Evolutionary conservation across 2,113 vertebrate species (phyloP), one percentile per base, ranked within the genome.

Genomic region (Dascyllus trimaculatus): DNA sequence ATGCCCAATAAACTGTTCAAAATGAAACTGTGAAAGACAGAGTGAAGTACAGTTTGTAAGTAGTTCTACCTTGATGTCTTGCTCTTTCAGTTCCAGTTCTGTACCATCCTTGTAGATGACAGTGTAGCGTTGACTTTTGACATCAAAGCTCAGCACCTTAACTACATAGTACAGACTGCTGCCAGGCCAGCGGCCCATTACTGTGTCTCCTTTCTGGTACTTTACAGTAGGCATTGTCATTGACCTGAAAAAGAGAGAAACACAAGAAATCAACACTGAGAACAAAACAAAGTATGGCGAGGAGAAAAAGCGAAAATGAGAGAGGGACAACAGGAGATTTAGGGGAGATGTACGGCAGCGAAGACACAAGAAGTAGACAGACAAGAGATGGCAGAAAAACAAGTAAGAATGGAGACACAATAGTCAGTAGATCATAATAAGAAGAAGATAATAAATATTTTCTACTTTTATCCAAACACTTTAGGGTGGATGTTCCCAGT

Each of bases 71-170:
- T 89, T 97, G 62, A 99, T 96, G 54, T 99, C 97, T 38, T 78
- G 94, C 79, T 97, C 97, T 72, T 92, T 97, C 73, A 99, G 80
- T 2, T 96, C 95, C 81, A 99, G 95, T 59, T 99, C 97, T 0
- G 98, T 99, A 6, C 98, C 97, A 62, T 99, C 98, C 90, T 98
- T 98, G 92, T 99, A 99, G 75, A 97, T 96, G 10, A 99, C 98
- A 0, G 95, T 97, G 80, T 99, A 99, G 48, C 97, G 95, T 83
- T 96, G 96, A 66, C 88, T 91, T 8, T 45, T 80, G 75, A 82
- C n/a, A 58, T 97, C 88, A 0, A 95, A 96, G 62, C 86, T 71
- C 60, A 96, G 84, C 60, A 99, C 95, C 75, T 96, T 95, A 0
- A 99, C 97, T 80, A 99, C 96, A 35, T 98, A 99, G 77, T 97